These are phyloP conservation scores for Ametastegia equiseti DNA, from an alignment of 2,888 invertebrate genomes.

Conservation along the genomic window DNA sequence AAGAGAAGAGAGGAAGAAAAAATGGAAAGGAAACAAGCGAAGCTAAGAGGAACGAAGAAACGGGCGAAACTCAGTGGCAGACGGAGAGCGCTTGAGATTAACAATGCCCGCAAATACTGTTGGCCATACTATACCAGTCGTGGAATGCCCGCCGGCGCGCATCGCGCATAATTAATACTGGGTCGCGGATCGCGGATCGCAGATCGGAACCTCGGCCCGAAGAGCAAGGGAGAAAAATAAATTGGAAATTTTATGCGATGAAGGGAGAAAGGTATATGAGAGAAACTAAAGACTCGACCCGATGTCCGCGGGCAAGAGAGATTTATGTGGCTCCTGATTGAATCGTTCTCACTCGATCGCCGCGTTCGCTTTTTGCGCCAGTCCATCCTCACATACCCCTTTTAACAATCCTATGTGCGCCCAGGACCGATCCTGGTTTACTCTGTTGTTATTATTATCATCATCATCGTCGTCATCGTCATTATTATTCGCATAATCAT, in stretches of 20 bases:
- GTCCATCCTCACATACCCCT: slow-evolving; percentile 52
- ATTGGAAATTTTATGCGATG: slow-evolving; percentile 51
- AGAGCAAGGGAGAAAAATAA: slow-evolving; percentile 53
- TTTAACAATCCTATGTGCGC: slow-evolving; percentile 55
- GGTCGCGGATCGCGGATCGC: slow-evolving; percentile 49
- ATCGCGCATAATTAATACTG: slow-evolving; percentile 75
- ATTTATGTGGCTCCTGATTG: slow-evolving; percentile 76
- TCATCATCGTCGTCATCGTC: neutral
- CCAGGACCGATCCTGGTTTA: slow-evolving; percentile 43
- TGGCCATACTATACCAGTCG: slow-evolving; percentile 64
- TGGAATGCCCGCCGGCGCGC: slow-evolving; percentile 73
- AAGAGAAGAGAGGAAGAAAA: neutral
- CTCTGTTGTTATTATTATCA: neutral
- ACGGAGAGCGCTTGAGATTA: slow-evolving; percentile 70
- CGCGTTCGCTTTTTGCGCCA: slow-evolving; percentile 73
- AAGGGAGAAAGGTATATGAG: slow-evolving; percentile 43
- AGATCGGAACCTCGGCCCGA: slow-evolving; percentile 50
- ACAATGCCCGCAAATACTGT: slow-evolving; percentile 74
- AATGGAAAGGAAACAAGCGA: slow-evolving; percentile 1
- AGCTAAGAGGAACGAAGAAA: slow-evolving; percentile 39
- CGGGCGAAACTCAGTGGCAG: slow-evolving; percentile 64
- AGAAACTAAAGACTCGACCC: slow-evolving; percentile 53
- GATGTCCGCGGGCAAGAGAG: slow-evolving; percentile 74
- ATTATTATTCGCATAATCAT: neutral
- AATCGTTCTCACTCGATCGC: slow-evolving; percentile 76